Conservation (phyloP, 2,797 vertebrate species). For the Melanotaenia trifasciata region DNA sequence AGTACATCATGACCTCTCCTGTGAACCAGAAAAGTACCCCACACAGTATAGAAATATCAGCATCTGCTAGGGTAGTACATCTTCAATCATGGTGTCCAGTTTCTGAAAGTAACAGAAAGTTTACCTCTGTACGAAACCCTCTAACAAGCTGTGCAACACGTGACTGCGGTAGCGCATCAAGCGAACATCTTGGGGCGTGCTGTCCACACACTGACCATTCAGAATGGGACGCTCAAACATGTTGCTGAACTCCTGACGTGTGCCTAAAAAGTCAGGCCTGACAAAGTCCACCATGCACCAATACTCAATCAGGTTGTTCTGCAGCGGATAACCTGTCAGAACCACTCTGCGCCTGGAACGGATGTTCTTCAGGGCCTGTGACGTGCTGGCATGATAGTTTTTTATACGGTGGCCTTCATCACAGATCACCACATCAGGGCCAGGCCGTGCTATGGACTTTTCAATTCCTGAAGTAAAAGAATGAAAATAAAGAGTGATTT, state of each 20-base stretch:
- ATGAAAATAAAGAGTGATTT: background rate
- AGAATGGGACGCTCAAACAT: constrained; percentile 99
- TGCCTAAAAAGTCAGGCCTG: constrained; percentile 95
- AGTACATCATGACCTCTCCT: constrained; percentile 97
- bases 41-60: background rate
- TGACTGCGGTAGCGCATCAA: constrained; percentile 99
- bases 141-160: constrained; percentile 96
- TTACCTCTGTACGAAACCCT: constrained; percentile 99
- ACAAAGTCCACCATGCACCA: constrained; percentile 99
- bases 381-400: constrained; percentile 98
- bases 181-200: constrained; percentile 95
- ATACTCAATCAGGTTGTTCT: constrained; percentile 98
- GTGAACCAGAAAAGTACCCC: constrained; percentile 27
- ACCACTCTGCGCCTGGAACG: constrained; percentile 94
- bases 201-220: constrained; percentile 98
- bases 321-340: constrained; percentile 94
- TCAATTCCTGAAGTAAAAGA: constrained; percentile 87
- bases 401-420: constrained; percentile 99
- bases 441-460: constrained; percentile 93
- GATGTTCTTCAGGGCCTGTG: constrained; percentile 98
- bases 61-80: background rate
- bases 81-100: background rate
- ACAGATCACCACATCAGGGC: constrained; percentile 97
- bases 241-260: constrained; percentile 98
- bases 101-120: constrained; percentile 81